Evolutionary conservation across 1,140 invertebrate species (phyloP).

Genomic region (Mamestra configurata): DNA sequence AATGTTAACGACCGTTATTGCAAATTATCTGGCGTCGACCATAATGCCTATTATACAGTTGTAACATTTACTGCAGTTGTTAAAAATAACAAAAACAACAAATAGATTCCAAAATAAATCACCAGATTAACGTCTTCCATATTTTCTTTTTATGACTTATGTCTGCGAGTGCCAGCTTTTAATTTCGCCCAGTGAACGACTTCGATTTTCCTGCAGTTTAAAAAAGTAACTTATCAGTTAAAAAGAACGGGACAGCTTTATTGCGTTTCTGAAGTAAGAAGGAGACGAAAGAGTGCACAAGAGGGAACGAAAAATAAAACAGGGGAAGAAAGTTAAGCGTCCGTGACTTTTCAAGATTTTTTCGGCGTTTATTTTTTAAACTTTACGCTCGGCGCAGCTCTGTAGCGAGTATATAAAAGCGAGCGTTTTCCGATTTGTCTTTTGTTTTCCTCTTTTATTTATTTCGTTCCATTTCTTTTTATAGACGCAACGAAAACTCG

Average conservation of each 20-base stretch:
- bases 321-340: conserved; percentile 88
- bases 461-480: conserved; percentile 66
- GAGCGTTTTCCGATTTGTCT: conserved; percentile 78
- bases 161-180: conserved; percentile 83
- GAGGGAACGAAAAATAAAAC: conserved; percentile 87
- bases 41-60: not conserved
- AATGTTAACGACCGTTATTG: too few species aligned
- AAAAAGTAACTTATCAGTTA: conserved; percentile 87
- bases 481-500: conserved; percentile 48
- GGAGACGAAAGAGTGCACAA: conserved; percentile 70
- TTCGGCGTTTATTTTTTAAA: conserved; percentile 87
- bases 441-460: conserved; percentile 73
- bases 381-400: conserved; percentile 75
- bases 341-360: conserved; percentile 88
- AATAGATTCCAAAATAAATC: conserved; percentile 63
- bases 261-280: conserved; percentile 61
- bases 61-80: not conserved
- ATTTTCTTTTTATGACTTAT: conserved; percentile 84
- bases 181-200: conserved; percentile 81
- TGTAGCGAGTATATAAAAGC: conserved; percentile 76
- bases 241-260: conserved; percentile 72
- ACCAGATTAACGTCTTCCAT: conserved; percentile 75
- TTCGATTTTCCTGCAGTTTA: conserved; percentile 86
- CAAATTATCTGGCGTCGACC: too few species aligned
- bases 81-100: conserved; percentile 18